Conservation (phyloP, 2,797 vertebrate species). For the Crax fasciolata region DNA sequence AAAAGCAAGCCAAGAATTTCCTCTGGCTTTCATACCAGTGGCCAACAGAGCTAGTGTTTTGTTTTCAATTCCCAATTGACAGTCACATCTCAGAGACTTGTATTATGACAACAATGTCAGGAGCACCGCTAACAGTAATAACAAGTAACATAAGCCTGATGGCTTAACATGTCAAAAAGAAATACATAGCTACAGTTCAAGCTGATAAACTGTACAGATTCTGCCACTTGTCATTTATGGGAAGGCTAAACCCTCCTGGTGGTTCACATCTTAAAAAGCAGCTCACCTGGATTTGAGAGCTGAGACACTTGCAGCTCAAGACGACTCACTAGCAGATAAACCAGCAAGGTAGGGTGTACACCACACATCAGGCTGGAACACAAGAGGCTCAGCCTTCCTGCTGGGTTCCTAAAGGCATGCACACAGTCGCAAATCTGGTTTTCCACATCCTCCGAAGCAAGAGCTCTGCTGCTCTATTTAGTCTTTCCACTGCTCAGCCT, state of each 20-base stretch:
- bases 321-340: background rate
- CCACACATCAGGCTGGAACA: background rate
- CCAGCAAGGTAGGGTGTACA: background rate
- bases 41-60: background rate
- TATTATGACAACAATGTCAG: background rate
- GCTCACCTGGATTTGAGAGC: background rate
- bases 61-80: background rate
- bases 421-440: background rate
- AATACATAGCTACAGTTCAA: background rate
- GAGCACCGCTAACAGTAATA: background rate
- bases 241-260: background rate
- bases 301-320: background rate
- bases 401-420: background rate
- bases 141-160: background rate
- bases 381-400: background rate
- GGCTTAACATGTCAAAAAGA: background rate
- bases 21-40: background rate
- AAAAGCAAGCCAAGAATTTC: slow-evolving; percentile 51
- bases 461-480: slow-evolving; percentile 48
- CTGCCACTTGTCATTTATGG: background rate
- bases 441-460: slow-evolving; percentile 21
- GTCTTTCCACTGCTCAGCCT: slow-evolving; percentile 46
- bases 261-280: background rate
- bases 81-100: background rate
- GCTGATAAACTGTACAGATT: background rate